Evolutionary conservation across 2,113 vertebrate genomes (phyloP).

Genomic region (Carassius gibelio): DNA sequence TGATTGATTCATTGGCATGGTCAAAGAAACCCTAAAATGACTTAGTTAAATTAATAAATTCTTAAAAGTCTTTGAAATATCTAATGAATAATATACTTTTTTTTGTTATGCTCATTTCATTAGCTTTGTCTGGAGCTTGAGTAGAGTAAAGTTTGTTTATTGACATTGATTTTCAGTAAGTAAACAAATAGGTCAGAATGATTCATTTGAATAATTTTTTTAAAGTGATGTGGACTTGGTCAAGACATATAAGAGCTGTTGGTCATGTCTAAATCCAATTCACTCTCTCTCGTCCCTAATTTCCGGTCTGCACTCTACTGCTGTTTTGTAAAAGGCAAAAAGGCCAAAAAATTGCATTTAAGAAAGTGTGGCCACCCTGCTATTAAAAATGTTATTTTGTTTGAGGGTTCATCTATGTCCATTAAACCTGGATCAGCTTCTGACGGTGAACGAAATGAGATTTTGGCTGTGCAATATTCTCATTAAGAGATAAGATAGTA

Average conservation of each 20-base stretch:
- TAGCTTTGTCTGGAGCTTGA: background rate
- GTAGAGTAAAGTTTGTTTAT: background rate
- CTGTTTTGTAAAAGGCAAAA: background rate
- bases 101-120: background rate
- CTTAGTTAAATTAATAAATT: no score
- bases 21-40: background rate
- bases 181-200: background rate
- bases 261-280: background rate
- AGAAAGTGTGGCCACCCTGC: background rate
- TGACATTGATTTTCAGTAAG: background rate
- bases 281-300: background rate
- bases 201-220: background rate
- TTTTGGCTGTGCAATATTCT: conserved; percentile 18
- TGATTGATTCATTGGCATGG: conserved; percentile 1
- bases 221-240: background rate
- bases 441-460: conserved; percentile 1
- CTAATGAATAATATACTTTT: background rate
- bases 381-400: conserved; percentile 9
- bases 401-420: background rate
- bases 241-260: background rate
- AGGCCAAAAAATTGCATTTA: background rate
- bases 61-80: no score
- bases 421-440: conserved; percentile 3
- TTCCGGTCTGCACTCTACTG: background rate
- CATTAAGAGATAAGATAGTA: background rate